A percentile compares a stretch with the other conserved stretches of the same genome.
phyloP scores from a whole-genome alignment of 2,113 vertebrate genomes.

The Perca fluviatilis region DNA sequence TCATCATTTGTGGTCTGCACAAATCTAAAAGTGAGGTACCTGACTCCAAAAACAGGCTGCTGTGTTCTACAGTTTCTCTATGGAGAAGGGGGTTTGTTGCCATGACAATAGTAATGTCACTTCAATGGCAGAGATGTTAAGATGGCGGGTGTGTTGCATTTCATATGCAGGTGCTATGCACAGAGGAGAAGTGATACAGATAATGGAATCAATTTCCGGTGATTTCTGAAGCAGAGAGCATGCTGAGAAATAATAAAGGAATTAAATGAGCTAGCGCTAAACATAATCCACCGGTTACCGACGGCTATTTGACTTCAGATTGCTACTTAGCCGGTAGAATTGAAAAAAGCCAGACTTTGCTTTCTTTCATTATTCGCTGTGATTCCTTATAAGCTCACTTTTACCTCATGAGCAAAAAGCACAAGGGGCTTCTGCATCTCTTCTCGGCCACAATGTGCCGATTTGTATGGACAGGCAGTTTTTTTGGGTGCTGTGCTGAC shows the following conservation, averaged over 20 bases:
- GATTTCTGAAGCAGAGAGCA: conserved; percentile 77
- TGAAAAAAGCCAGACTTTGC: conserved; percentile 47
- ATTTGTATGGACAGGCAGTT: not conserved
- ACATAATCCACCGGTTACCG: conserved; percentile 66
- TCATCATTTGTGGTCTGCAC: not conserved
- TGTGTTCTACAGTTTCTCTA: conserved; percentile 43
- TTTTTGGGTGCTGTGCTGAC: not conserved
- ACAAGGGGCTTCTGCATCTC: not conserved
- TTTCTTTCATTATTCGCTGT: conserved; percentile 43
- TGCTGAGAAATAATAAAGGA: conserved; percentile 74
- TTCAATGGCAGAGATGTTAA: conserved; percentile 76
- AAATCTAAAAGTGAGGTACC: conserved; percentile 37
- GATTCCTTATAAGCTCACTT: conserved; percentile 33
- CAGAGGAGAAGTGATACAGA: conserved; percentile 74
- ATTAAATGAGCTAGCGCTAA: conserved; percentile 77
- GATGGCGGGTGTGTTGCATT: conserved; percentile 74
- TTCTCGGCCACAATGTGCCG: not conserved
- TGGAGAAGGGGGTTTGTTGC: conserved; percentile 78
- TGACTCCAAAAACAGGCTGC: conserved; percentile 55
- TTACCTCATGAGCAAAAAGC: conserved; percentile 1
- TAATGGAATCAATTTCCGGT: conserved; percentile 85
- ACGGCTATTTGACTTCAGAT: conserved; percentile 68
- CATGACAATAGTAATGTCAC: conserved; percentile 85
- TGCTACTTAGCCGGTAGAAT: conserved; percentile 51
- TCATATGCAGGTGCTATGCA: conserved; percentile 78